phyloP scores from a whole-genome alignment of 2,797 vertebrate genomes.

The Champsocephalus esox region DNA sequence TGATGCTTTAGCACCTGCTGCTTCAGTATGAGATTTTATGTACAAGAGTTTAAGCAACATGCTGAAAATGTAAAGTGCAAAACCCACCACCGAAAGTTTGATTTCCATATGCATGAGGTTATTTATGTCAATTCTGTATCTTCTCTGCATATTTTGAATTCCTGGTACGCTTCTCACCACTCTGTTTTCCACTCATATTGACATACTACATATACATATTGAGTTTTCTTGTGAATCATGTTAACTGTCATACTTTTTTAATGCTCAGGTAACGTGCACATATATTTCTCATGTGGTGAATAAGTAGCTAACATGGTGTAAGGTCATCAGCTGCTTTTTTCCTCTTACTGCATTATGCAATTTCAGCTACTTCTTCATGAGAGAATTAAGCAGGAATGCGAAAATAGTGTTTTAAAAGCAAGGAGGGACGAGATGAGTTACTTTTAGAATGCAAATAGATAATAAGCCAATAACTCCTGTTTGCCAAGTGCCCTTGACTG shows the following conservation, averaged over 20 bases:
- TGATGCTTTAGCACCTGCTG: not conserved
- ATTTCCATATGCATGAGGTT: slow-evolving; percentile 37
- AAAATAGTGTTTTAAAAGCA: slow-evolving; percentile 48
- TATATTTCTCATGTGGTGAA: slow-evolving; percentile 15
- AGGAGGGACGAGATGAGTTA: slow-evolving; percentile 61
- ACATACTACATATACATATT: not conserved
- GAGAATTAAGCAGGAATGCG: slow-evolving; percentile 40
- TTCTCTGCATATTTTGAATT: slow-evolving; percentile 35
- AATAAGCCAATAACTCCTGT: slow-evolving; percentile 61
- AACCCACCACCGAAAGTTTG: not conserved
- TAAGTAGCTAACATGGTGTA: not conserved
- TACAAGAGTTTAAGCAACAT: slow-evolving; percentile 6
- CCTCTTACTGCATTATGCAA: not conserved
- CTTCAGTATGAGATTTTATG: slow-evolving; percentile 1
- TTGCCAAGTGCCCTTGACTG: slow-evolving; percentile 66
- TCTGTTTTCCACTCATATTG: slow-evolving; percentile 16
- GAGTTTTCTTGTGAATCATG: not conserved
- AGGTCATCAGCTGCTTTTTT: not conserved
- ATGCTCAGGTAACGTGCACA: not conserved
- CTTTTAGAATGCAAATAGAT: slow-evolving; percentile 68
- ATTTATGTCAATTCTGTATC: slow-evolving; percentile 17
- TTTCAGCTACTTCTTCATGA: slow-evolving; percentile 45
- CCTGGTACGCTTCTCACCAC: slow-evolving; percentile 13
- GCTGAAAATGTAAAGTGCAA: slow-evolving; percentile 17
- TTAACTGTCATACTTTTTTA: not conserved